Evolutionary conservation across 2,113 vertebrate genomes (phyloP), one percentile per base, ranked within the genome.

Genomic region (Cryptomyrus ogoouensis): DNA sequence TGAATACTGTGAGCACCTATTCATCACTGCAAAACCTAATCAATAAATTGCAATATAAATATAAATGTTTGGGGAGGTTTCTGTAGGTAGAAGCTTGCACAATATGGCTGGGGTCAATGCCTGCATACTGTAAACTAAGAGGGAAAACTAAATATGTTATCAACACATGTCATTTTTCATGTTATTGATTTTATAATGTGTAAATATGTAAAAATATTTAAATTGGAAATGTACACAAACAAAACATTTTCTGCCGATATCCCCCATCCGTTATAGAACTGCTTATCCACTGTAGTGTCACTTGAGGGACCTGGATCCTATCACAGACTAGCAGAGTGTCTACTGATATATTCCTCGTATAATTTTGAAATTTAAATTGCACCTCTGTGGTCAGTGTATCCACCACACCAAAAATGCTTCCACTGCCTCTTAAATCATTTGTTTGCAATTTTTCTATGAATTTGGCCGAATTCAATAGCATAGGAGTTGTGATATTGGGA

Each of bases 1-100:
- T 80, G 74, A 80, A 42, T 80, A 80, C 70, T 39, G 31, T 39
- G 74, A 42, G 74, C 74, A 80, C 74, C 62, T 70, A 80, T 42
- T 80, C 35, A 42, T 80, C 74, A 42, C 74, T 80, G 74, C 31
- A 70, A 80, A 80, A 39, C 15, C 35, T 80, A 35, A 39, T 80
- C 74, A 80, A 80, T 80, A 80, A 80, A 80, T 42, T 80, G 5
- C 74, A 42, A 77, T 77, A 77, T 77, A 77, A 80, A 80, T 80
- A 42, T 19, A 19, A 39, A 80, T 80, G 74, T 80, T 17, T 77
- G 12, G 31, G 35, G 27, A 77, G 24, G 24, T 39, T 80, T 39
- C 74, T 80, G 74, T 39, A 42, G 13, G 74, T 80, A 42, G 74
- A 80, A 42, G 4, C 35, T 42, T 80, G 35, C 15, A 42, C 2